phyloP scores from a whole-genome alignment of 2,797 vertebrate genomes.

The Capromys pilorides region DNA sequence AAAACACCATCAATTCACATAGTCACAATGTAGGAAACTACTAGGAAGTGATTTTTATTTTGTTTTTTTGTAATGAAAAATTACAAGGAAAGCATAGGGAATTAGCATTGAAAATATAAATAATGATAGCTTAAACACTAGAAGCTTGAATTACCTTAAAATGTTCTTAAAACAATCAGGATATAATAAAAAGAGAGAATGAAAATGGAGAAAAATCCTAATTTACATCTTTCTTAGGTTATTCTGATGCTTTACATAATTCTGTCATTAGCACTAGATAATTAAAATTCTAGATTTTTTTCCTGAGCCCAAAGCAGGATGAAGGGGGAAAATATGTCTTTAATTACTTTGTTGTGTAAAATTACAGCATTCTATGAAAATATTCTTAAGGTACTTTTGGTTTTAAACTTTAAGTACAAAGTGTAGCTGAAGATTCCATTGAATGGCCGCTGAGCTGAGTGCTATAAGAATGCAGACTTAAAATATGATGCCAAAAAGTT shows the following conservation, averaged over 20 bases:
- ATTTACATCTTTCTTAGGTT: background rate
- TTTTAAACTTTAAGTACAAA: slow-evolving; percentile 42
- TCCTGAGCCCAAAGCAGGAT: background rate
- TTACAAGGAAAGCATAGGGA: background rate
- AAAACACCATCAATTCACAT: background rate
- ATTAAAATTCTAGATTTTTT: slow-evolving; percentile 9
- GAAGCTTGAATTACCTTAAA: background rate
- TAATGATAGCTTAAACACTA: background rate
- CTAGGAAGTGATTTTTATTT: background rate
- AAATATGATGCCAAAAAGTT: slow-evolving; percentile 4
- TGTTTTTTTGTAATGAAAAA: slow-evolving; percentile 1
- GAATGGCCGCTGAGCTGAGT: background rate
- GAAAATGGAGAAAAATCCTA: background rate
- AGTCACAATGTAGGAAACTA: background rate
- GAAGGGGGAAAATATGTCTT: background rate
- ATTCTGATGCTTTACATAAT: slow-evolving; percentile 16
- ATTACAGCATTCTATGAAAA: background rate
- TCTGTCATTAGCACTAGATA: background rate
- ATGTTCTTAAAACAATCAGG: background rate
- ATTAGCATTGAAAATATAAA: slow-evolving; percentile 39
- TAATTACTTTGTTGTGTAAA: background rate
- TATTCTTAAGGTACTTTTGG: slow-evolving; percentile 29
- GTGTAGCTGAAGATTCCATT: background rate
- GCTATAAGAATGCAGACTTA: slow-evolving; percentile 15
- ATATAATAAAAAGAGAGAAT: background rate